A percentile compares a stretch with the other conserved stretches of the same genome.
These are phyloP conservation scores for Sebastes fasciatus DNA, from an alignment of 2,113 vertebrate species.

Conservation along the genomic window DNA sequence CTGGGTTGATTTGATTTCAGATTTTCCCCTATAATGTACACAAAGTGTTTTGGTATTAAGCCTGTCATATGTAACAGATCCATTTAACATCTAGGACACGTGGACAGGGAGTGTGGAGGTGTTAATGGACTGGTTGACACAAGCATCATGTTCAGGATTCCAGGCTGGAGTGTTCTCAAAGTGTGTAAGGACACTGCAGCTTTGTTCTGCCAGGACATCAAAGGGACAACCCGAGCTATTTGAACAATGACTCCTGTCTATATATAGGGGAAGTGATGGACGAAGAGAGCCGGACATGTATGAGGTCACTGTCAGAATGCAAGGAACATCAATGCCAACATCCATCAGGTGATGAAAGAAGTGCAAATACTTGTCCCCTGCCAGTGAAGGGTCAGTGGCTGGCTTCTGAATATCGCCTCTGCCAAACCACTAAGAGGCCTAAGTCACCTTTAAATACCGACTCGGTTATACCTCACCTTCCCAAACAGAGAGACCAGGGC, in stretches of 20 bases:
- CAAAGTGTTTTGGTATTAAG: constrained; percentile 28
- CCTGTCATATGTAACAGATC: constrained; percentile 44
- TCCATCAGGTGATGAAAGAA: constrained; percentile 79
- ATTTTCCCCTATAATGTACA: neutral
- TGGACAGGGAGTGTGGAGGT: constrained; percentile 64
- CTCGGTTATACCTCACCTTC: constrained; percentile 17
- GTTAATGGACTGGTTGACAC: constrained; percentile 82
- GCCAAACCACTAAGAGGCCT: constrained; percentile 52
- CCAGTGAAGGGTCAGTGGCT: constrained; percentile 61
- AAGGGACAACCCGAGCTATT: constrained; percentile 78
- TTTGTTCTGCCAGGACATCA: constrained; percentile 84
- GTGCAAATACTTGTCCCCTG: constrained; percentile 70
- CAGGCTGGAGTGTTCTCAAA: constrained; percentile 77
- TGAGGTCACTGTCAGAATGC: constrained; percentile 81
- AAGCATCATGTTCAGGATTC: constrained; percentile 80
- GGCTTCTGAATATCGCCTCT: constrained; percentile 50
- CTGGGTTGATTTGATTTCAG: neutral
- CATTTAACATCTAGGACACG: constrained; percentile 57
- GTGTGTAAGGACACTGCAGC: constrained; percentile 77
- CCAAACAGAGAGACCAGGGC: constrained; percentile 51
- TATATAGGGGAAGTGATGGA: constrained; percentile 84
- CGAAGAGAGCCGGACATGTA: constrained; percentile 74
- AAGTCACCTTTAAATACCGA: constrained; percentile 63
- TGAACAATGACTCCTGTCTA: constrained; percentile 81
- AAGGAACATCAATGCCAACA: constrained; percentile 61